Percentiles rank a stretch among this genome's conserved stretches.
These are phyloP conservation scores for Apteryx owenii DNA, from an alignment of 2,113 vertebrate genomes.

Conservation along the genomic window DNA sequence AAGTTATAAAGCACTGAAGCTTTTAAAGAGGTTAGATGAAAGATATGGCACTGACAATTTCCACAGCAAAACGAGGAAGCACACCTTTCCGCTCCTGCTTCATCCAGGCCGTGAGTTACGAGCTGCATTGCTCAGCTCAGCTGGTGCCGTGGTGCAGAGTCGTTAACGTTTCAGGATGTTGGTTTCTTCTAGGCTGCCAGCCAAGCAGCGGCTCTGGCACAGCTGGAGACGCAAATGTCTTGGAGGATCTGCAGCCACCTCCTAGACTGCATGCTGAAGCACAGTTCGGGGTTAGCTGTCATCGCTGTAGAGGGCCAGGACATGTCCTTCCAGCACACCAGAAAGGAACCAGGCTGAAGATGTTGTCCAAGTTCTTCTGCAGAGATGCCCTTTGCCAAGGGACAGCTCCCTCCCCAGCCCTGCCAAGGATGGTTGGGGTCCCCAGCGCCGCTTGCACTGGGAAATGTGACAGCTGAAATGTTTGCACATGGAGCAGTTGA, in stretches of 20 bases:
- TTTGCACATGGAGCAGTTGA: background rate
- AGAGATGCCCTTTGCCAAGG: background rate
- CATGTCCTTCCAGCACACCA: background rate
- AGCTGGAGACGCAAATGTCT: background rate
- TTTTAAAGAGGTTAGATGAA: background rate
- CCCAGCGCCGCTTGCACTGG: background rate
- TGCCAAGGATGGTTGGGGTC: background rate
- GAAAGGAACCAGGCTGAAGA: background rate
- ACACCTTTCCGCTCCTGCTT: background rate
- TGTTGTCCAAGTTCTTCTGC: background rate
- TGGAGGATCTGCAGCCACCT: background rate
- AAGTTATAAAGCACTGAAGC: background rate
- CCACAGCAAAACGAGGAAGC: background rate
- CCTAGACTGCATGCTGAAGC: background rate
- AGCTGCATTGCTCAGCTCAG: background rate
- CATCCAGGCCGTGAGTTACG: background rate
- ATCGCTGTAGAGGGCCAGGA: fast-evolving
- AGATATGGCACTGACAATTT: background rate
- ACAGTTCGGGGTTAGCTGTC: too few relatives aligned
- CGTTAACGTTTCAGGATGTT: background rate
- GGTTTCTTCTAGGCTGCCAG: background rate
- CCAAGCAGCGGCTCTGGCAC: background rate
- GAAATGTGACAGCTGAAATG: background rate
- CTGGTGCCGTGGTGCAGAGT: too few relatives aligned
- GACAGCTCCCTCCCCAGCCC: background rate